Evolutionary conservation across 2,888 invertebrate genomes (phyloP).

Genomic region (Orthonevra nobilis): DNA sequence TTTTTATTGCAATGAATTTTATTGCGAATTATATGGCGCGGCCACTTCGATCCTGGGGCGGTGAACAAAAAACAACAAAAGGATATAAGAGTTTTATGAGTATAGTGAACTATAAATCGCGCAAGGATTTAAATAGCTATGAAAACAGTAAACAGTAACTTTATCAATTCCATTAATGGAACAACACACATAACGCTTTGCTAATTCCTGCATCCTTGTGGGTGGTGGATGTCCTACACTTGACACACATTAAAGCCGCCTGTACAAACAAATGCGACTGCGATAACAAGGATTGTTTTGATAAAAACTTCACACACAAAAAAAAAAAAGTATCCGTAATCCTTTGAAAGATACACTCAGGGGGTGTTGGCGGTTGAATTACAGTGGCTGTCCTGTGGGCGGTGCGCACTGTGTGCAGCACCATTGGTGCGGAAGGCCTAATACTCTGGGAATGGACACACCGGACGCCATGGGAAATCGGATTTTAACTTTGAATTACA

Average conservation of each 20-base stretch:
- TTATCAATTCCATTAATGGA: conserved; percentile 70
- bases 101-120: conserved; percentile 67
- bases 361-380: conserved; percentile 7
- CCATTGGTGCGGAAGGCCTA: conserved; percentile 41
- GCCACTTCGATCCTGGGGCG: conserved; percentile 55
- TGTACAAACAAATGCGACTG: conserved; percentile 28
- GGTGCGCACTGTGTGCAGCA: conserved; percentile 1
- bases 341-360: conserved; percentile 26
- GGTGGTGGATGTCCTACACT: background rate
- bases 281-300: conserved; percentile 16
- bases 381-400: background rate
- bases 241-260: conserved; percentile 14
- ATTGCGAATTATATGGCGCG: conserved; percentile 69
- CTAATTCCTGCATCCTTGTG: conserved; percentile 35
- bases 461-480: conserved; percentile 39
- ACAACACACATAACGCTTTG: conserved; percentile 40
- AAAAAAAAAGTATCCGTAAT: conserved; percentile 29
- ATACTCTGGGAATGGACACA: conserved; percentile 53
- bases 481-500: conserved; percentile 62
- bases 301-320: conserved; percentile 6
- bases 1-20: conserved; percentile 67
- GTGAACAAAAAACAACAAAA: conserved; percentile 18
- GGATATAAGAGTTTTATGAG: conserved; percentile 54
- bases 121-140: conserved; percentile 67
- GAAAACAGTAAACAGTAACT: conserved; percentile 62